Conservation (phyloP, 2,888 invertebrate genomes). For the Sepiola atlantica region DNA sequence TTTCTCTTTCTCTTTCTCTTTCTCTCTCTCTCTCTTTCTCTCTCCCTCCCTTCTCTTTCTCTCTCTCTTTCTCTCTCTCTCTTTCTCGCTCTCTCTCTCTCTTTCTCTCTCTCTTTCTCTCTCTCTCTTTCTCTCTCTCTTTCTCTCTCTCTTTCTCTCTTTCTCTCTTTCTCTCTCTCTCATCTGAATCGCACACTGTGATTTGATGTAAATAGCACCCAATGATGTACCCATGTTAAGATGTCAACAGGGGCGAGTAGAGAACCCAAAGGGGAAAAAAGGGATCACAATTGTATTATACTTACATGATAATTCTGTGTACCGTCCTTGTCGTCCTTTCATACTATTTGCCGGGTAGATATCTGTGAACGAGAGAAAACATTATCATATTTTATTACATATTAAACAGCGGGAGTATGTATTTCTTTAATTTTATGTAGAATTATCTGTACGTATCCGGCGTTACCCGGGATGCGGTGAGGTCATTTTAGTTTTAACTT, state of each 20-base stretch:
- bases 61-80: no score
- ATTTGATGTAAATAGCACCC: no score
- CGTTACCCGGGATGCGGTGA: no score
- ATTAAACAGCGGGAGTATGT: no score
- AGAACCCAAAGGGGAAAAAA: not conserved
- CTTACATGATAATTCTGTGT: not conserved
- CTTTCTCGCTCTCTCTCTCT: not conserved
- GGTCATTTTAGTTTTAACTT: no score
- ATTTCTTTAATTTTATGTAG: no score
- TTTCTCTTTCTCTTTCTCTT: not conserved
- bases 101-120: not conserved
- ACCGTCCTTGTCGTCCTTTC: slow-evolving; percentile 9
- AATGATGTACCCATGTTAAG: not conserved
- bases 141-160: not conserved
- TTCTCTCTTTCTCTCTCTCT: not conserved
- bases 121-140: not conserved
- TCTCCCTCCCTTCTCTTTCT: not conserved
- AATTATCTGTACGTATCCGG: no score
- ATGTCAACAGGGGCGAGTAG: not conserved
- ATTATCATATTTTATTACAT: not conserved
- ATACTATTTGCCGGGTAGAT: slow-evolving; percentile 6
- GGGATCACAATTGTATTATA: not conserved
- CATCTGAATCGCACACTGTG: not conserved
- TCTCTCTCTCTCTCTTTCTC: not conserved
- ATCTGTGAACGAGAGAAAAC: not conserved